Conservation (phyloP, 2,797 vertebrate species). For the Melanotaenia boesemani region DNA sequence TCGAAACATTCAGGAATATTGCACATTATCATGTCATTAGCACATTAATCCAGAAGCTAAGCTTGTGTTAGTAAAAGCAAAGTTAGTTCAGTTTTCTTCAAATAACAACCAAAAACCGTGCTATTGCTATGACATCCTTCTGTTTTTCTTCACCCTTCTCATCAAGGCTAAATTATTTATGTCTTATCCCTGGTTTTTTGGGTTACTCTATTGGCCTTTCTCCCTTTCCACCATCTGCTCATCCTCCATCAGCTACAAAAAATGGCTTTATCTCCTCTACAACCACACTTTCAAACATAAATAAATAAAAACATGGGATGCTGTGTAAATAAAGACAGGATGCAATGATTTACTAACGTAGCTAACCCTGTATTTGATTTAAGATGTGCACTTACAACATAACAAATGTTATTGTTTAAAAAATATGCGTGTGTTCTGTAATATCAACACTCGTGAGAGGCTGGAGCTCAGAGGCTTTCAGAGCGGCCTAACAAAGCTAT, state of each 20-base stretch:
- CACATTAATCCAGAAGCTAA: not conserved
- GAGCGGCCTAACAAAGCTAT: not conserved
- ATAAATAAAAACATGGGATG: not conserved
- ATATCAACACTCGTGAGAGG: not conserved
- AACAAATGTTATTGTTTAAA: not conserved
- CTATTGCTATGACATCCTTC: not conserved
- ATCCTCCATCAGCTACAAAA: not conserved
- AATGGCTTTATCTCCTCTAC: conserved; percentile 1
- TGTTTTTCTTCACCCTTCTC: conserved; percentile 21
- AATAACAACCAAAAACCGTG: not conserved
- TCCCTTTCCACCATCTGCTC: conserved; percentile 22
- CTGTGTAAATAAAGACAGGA: not conserved
- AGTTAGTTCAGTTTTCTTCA: not conserved
- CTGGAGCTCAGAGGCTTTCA: not conserved
- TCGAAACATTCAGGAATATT: conserved; percentile 9
- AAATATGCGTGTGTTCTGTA: not conserved
- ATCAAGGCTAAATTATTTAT: conserved; percentile 20
- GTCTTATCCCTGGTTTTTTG: not conserved
- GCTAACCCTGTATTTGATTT: not conserved
- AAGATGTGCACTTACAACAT: not conserved
- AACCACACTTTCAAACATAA: not conserved
- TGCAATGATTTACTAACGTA: not conserved
- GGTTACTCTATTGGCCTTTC: conserved; percentile 14
- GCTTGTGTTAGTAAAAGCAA: not conserved
- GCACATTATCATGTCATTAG: conserved; percentile 14